These are phyloP conservation scores for Beris chalybata DNA, from an alignment of 2,888 invertebrate genomes.

Conservation along the genomic window DNA sequence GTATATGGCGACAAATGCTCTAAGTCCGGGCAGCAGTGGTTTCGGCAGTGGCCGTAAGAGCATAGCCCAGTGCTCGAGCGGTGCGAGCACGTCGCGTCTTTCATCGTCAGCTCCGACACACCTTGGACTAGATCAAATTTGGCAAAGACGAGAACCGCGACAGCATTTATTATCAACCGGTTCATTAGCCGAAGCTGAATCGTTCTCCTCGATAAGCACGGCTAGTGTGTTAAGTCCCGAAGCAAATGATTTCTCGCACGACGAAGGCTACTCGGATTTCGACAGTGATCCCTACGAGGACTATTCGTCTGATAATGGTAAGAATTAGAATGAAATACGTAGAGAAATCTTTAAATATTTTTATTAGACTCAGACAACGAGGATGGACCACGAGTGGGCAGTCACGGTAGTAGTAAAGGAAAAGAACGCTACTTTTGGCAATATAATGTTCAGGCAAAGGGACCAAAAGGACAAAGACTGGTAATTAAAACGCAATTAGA, in stretches of 20 bases:
- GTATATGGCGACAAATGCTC: conserved; percentile 53
- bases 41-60: conserved; percentile 47
- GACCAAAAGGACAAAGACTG: conserved; percentile 91
- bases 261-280: conserved; percentile 82
- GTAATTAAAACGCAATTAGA: conserved; percentile 81
- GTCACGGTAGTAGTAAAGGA: conserved; percentile 57
- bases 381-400: conserved; percentile 56
- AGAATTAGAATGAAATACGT: conserved; percentile 32
- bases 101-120: conserved; percentile 89
- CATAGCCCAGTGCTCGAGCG: conserved; percentile 47
- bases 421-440: conserved; percentile 96
- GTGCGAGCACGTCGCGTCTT: conserved; percentile 60
- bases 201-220: conserved; percentile 79
- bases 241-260: conserved; percentile 76
- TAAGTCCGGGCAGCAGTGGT: conserved; percentile 53
- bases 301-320: conserved; percentile 78
- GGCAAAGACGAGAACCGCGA: conserved; percentile 84
- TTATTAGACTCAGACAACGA: conserved; percentile 66
- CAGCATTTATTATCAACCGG: conserved; percentile 84
- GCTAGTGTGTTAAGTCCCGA: conserved; percentile 84
- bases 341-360: not conserved
- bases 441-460: conserved; percentile 97
- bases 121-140: conserved; percentile 78
- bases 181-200: conserved; percentile 81
- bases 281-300: conserved; percentile 88